Evolutionary conservation across 2,113 vertebrate species (phyloP), one percentile per base, ranked within the genome.

Genomic region (Python bivittatus): DNA sequence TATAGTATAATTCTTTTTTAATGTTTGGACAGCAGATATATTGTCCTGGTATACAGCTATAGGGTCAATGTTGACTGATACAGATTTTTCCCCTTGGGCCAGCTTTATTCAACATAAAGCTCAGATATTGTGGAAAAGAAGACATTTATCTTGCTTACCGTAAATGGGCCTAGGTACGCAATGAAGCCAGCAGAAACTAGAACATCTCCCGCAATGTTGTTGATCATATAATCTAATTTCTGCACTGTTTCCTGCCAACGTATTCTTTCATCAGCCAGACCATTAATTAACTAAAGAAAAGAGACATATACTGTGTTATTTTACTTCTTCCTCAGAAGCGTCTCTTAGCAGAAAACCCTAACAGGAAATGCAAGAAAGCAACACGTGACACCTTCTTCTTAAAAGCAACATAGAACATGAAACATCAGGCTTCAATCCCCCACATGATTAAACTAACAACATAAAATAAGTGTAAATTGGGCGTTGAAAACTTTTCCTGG

Each of bases 161-260:
- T 99, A 93, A 99, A 99, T n/a, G 99, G 98, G 58, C 99, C 99
- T 91, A 99, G 97, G 96, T 99, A 99, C 56, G 98, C 98, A 52
- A 99, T 93, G 53, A 98, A 99, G 95, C 98, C 99, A 6, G 98
- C 98, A 57, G 98, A 97, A 9, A 99, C 94, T 84, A 99, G 97
- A 91, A 99, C 93, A 0, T 99, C 98, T 4, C 99, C 98, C 0
- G 96, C 95, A 42, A 99, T 97, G 53, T 99, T 99, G 94, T 97
- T 95, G 72, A 99, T 97, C 97, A 98, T 98, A 96, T 98, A 96
- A 87, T 99, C 98, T 96, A 99, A 97, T 93, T 96, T 97, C 94
- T 98, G 96, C 12, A 99, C 98, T 0, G 98, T 98, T 88, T 99
- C 98, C 92, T 97, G 98, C 99, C 99, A 99, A 91, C 98, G 98